Evolutionary conservation across 2,797 vertebrate species (phyloP), one percentile per base, ranked within the genome.

Genomic region (Hypotaenidia okinawae): DNA sequence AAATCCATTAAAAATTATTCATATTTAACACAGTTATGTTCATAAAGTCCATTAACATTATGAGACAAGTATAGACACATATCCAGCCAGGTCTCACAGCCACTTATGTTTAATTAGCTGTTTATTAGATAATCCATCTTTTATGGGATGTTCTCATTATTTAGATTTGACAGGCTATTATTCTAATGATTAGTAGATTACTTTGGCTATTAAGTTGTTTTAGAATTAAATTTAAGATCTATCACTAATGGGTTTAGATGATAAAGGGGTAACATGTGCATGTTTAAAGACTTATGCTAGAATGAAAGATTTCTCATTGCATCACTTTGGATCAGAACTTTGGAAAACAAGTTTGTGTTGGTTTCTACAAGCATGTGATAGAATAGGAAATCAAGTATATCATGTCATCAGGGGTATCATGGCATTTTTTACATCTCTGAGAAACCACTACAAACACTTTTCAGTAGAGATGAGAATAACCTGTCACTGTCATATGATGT

Each of bases 71-170:
- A 89, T 62, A 91, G 68, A 82, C 47, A 82, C 11, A 94, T 32
- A 93, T 87, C 16, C 57, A 96, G 79, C 35, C 66, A 82, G 52
- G 43, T 95, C 55, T 87, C 90, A 81, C 25, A 90, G 45, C 24
- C 19, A 75, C 82, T 90, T 75, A 96, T 59, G 10, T 92, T 97
- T 95, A 93, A 95, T 93, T 93, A 94, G 75, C 16, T 92, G 82
- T 47, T 95, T 94, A 96, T 96, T 94, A 94, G 94, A 89, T 63
- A 87, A 74, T 94, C 67, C 32, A 78, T 95, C 47, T 97, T 93
- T 77, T 85, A 78, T 61, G 75, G 76, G 87, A 94, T 90, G 43
- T 87, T 97, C 35, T 43, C 30, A 88, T 47, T 62, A 88, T 92
- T 87, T 76, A 85, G 37, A 72, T 73, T 89, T 94, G 74, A 95